phyloP scores from a whole-genome alignment of 2,113 vertebrate genomes.

The Pollimyrus isidori region DNA sequence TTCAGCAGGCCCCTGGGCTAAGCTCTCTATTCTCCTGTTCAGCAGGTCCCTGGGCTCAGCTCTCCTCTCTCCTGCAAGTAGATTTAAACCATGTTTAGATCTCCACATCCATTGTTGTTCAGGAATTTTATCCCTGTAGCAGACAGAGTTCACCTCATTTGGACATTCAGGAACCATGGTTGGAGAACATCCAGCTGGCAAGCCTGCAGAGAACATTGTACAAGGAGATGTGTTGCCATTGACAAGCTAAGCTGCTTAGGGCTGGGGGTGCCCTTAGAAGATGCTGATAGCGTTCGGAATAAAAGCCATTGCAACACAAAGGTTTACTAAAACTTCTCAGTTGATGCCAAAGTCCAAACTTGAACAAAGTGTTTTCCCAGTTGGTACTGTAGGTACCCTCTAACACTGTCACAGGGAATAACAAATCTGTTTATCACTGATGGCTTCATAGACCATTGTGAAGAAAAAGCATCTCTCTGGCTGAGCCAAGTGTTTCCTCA shows the following conservation, averaged over 20 bases:
- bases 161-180: not conserved
- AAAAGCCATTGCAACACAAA: not conserved
- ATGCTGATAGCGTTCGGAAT: not conserved
- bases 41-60: too few relatives aligned
- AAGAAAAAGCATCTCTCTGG: not conserved
- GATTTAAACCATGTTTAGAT: too few relatives aligned
- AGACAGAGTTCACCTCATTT: too few relatives aligned
- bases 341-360: not conserved
- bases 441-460: not conserved
- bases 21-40: too few relatives aligned
- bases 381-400: not conserved
- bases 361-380: not conserved
- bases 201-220: not conserved
- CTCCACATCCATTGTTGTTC: too few relatives aligned
- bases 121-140: too few relatives aligned
- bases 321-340: not conserved
- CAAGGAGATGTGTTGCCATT: not conserved
- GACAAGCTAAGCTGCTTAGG: not conserved
- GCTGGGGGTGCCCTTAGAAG: not conserved
- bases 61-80: too few relatives aligned
- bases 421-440: not conserved
- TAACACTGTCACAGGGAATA: not conserved
- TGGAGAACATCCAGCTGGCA: too few relatives aligned
- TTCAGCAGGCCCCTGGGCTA: too few relatives aligned
- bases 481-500: not conserved